These are phyloP conservation scores for Allolobophora icterica DNA, from an alignment of 2,888 invertebrate genomes.

Conservation along the genomic window DNA sequence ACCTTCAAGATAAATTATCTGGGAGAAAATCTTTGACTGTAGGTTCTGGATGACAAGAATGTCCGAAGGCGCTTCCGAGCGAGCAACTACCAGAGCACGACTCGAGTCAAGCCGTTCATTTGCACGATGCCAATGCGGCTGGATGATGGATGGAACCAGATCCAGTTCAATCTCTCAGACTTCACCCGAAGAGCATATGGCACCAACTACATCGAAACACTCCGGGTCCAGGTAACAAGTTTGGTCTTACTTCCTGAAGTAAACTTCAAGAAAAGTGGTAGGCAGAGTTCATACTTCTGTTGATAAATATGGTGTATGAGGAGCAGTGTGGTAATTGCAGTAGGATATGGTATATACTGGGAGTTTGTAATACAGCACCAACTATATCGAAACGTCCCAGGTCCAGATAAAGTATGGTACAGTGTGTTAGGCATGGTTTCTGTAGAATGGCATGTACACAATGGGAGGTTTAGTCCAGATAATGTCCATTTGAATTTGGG, in stretches of 20 bases:
- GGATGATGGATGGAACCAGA: conserved; percentile 90
- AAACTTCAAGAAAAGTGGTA: background rate
- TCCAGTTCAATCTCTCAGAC: conserved; percentile 92
- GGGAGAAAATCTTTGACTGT: conserved; percentile 34
- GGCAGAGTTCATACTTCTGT: background rate
- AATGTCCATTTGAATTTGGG: no score
- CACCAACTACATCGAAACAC: conserved; percentile 90
- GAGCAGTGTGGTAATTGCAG: background rate
- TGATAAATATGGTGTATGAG: background rate
- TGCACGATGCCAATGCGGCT: conserved; percentile 95
- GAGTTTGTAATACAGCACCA: background rate
- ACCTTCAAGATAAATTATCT: no score
- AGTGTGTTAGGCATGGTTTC: background rate
- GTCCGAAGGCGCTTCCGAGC: conserved; percentile 88
- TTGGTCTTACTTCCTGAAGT: conserved; percentile 37
- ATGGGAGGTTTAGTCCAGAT: no score
- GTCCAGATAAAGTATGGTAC: conserved; percentile 70
- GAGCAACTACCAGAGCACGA: conserved; percentile 93
- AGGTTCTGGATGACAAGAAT: conserved; percentile 94
- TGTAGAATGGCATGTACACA: background rate
- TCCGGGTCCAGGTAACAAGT: conserved; percentile 73
- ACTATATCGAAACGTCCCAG: conserved; percentile 85
- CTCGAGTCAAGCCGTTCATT: conserved; percentile 93
- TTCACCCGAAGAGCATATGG: conserved; percentile 92
- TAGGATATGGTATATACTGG: background rate